Evolutionary conservation across 2,113 vertebrate species (phyloP).

Genomic region (Asarcornis scutulata): DNA sequence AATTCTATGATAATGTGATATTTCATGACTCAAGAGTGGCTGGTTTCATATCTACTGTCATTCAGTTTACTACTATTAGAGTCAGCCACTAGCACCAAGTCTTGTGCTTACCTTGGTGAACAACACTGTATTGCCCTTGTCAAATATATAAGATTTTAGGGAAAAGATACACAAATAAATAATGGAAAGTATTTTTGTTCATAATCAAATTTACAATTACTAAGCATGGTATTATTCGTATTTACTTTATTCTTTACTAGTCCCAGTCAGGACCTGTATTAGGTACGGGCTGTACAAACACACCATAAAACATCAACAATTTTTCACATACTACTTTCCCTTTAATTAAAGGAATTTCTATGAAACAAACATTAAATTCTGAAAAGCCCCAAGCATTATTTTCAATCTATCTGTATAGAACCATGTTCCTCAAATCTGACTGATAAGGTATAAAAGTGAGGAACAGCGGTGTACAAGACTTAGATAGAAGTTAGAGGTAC

Average conservation of each 20-base stretch:
- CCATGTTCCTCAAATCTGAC: background rate
- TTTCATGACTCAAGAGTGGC: background rate
- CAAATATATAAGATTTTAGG: background rate
- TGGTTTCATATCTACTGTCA: background rate
- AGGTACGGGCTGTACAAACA: background rate
- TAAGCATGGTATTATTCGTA: background rate
- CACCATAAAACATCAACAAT: background rate
- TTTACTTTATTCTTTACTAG: background rate
- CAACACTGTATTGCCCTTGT: background rate
- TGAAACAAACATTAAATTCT: background rate
- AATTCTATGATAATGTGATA: background rate
- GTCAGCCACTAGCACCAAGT: background rate
- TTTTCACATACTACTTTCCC: background rate
- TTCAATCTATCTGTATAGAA: background rate
- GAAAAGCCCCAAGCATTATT: background rate
- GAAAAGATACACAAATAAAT: background rate
- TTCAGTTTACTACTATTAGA: background rate
- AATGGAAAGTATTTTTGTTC: background rate
- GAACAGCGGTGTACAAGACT: fast-evolving
- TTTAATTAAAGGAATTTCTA: background rate
- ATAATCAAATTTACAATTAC: background rate
- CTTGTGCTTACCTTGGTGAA: background rate
- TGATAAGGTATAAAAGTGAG: background rate
- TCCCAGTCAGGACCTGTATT: background rate
- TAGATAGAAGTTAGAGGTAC: background rate